phyloP scores from a whole-genome alignment of 2,888 invertebrate genomes.

The Xylota sylvarum region DNA sequence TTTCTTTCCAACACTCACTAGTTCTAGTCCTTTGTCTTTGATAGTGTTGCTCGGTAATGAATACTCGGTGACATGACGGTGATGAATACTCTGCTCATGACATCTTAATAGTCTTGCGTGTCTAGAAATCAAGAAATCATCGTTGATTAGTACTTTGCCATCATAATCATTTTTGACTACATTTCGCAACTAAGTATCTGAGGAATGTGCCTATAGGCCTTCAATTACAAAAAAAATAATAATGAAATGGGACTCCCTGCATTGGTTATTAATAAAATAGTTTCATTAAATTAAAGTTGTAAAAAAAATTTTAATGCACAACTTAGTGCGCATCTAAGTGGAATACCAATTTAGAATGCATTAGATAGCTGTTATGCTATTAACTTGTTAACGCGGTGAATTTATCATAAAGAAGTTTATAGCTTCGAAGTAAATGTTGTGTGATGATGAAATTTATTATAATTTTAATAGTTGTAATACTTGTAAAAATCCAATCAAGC shows the following conservation, averaged over 20 bases:
- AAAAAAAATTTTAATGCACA: conserved; percentile 13
- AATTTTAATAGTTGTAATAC: neutral
- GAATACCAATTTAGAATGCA: neutral
- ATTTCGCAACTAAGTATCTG: too few relatives aligned
- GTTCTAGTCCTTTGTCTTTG: too few relatives aligned
- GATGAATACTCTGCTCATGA: too few relatives aligned
- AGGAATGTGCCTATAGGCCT: neutral
- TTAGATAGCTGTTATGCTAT: neutral
- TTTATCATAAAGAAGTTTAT: neutral
- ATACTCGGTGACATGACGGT: too few relatives aligned
- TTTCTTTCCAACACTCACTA: too few relatives aligned
- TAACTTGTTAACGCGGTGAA: conserved; percentile 3
- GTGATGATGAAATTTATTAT: conserved; percentile 3
- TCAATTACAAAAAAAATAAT: neutral
- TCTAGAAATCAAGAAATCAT: too few relatives aligned
- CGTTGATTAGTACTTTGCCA: too few relatives aligned
- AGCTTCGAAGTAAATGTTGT: neutral
- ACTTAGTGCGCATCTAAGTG: neutral
- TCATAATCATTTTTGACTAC: too few relatives aligned
- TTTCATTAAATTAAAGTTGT: conserved; percentile 9
- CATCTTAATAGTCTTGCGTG: too few relatives aligned
- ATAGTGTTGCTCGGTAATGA: too few relatives aligned
- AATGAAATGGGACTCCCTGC: neutral
- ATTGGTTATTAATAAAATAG: neutral
- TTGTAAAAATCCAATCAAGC: conserved; percentile 12